Conservation (phyloP, 2,113 vertebrate genomes). For the Antennarius striatus region DNA sequence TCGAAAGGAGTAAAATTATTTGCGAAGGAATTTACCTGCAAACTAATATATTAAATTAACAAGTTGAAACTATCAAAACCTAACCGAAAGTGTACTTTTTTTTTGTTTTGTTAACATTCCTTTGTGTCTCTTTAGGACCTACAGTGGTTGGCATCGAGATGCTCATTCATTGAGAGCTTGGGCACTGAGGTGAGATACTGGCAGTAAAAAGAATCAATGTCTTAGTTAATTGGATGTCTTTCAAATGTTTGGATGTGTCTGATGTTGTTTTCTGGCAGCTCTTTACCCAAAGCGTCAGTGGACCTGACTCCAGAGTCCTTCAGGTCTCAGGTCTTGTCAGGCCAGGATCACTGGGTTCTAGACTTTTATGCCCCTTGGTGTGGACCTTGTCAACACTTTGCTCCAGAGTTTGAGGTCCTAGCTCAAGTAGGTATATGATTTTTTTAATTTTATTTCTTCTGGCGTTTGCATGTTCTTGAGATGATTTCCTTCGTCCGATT, state of each 20-base stretch:
- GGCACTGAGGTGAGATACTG: slow-evolving; percentile 86
- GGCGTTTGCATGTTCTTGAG: background rate
- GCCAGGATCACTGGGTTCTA: slow-evolving; percentile 91
- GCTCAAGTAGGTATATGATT: slow-evolving; percentile 83
- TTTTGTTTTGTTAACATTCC: too few species aligned
- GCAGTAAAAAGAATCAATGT: background rate
- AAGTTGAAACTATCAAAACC: too few species aligned
- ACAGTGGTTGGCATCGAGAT: slow-evolving; percentile 93
- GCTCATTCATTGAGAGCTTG: slow-evolving; percentile 89
- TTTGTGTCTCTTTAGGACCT: slow-evolving; percentile 80
- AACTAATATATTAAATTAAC: too few species aligned
- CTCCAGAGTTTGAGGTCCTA: slow-evolving; percentile 94
- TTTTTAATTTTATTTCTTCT: background rate
- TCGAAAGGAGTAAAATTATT: too few species aligned
- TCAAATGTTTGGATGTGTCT: background rate
- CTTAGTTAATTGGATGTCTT: background rate
- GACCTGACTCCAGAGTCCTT: slow-evolving; percentile 90
- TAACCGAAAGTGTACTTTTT: too few species aligned
- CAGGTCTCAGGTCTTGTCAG: slow-evolving; percentile 84
- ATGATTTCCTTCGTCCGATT: slow-evolving; percentile 32
- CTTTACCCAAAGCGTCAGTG: slow-evolving; percentile 85
- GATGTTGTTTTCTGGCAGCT: slow-evolving; percentile 71
- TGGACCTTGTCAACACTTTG: slow-evolving; percentile 94
- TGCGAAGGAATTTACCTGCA: too few species aligned
- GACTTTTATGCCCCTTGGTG: slow-evolving; percentile 99